These are phyloP conservation scores for Macrocentrus cingulum DNA, from an alignment of 1,140 invertebrate genomes.

Conservation along the genomic window DNA sequence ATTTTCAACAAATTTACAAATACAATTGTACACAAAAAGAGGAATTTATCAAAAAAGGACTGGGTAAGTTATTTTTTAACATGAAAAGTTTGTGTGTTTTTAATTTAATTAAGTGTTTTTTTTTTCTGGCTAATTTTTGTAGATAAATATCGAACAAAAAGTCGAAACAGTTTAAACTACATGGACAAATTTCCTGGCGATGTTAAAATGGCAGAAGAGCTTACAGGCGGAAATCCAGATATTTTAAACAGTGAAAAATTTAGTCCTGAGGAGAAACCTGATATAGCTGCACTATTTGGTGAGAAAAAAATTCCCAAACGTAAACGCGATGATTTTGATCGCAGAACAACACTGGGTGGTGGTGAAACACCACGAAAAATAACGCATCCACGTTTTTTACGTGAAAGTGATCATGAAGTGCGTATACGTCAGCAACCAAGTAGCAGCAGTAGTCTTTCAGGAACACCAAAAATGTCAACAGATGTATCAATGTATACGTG, in stretches of 20 bases:
- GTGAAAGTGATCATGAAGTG: slow-evolving; percentile 66
- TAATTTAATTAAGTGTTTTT: slow-evolving; percentile 20
- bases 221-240: slow-evolving; percentile 67
- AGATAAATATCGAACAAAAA: slow-evolving; percentile 65
- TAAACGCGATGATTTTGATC: slow-evolving; percentile 39
- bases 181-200: slow-evolving; percentile 78
- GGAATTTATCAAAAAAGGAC: slow-evolving; percentile 78
- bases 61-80: slow-evolving; percentile 64
- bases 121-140: slow-evolving; percentile 31
- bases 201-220: slow-evolving; percentile 68
- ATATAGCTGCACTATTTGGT: slow-evolving; percentile 51
- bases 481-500: slow-evolving; percentile 63
- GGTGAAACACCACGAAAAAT: slow-evolving; percentile 38
- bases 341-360: slow-evolving; percentile 28
- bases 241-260: slow-evolving; percentile 67
- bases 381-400: slow-evolving; percentile 60
- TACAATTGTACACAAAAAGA: slow-evolving; percentile 76
- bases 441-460: slow-evolving; percentile 34
- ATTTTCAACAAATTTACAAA: slow-evolving; percentile 69
- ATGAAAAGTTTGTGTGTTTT: slow-evolving; percentile 26
- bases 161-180: slow-evolving; percentile 56
- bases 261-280: slow-evolving; percentile 62
- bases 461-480: slow-evolving; percentile 36
- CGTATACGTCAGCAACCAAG: slow-evolving; percentile 55
- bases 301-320: slow-evolving; percentile 52